Base-by-base conservation (phyloP, 2,797 vertebrate species). In the Philypnodon macrostomus region DNA sequence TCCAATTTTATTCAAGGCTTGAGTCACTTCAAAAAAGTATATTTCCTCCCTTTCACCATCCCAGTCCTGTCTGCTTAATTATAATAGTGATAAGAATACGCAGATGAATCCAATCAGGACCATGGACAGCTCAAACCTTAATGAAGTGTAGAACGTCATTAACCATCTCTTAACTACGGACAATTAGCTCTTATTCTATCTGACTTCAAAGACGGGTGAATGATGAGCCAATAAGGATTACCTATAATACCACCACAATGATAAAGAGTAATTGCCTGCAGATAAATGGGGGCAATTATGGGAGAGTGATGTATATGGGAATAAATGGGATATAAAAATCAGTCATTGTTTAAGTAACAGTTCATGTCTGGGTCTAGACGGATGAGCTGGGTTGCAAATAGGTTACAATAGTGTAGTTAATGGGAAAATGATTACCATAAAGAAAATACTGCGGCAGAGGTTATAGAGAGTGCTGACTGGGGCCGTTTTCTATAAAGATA, bases 251-350 rank as follows among this genome's bases (percentile, higher is more conserved):
- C 49, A 30, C 41, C 47, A 70, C 59, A 62, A 57, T 67, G 57
- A 70, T 62, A 33, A 51, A 42, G 39, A 36, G 40, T 75, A 69
- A 80, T 69, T 77, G 51, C 54, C 33, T 58, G 31, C 46, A 66
- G 61, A 80, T 77, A 66, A 81, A 79, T 53, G 57, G 16, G 21
- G 31, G 44, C 45, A 60, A 63, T 73, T 77, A 58, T 34, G 40
- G 44, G 27, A 16, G 34, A 39, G 29, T 60, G 45, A 64, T 68
- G 41, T 56, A 52, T 55, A 60, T 36, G 27, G 61, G 39, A 63
- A 35, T 49, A 58, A 67, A 61, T 53, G 53, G 31, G 42, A 53
- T 57, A 37, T 55, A 64, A 71, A 60, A 67, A 66, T 60, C 45
- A 62, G 63, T 62, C 38, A 40, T 12, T 26, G 30, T 46, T 53